Evolutionary conservation across 2,888 invertebrate genomes (phyloP).

Genomic region (Sisyra nigra): DNA sequence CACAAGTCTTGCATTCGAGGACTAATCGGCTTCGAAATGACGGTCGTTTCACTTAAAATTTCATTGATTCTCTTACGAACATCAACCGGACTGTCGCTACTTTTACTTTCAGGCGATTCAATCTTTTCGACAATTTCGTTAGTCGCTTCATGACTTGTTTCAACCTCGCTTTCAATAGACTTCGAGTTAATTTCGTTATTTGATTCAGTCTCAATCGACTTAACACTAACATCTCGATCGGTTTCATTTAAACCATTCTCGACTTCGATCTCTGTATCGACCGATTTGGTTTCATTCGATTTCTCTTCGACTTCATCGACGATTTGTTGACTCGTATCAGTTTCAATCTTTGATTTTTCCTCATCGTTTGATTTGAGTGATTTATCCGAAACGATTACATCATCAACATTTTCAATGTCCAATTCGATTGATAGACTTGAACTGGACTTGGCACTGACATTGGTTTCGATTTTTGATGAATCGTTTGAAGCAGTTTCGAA

Average conservation of each 20-base stretch:
- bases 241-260: neutral
- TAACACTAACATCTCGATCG: neutral
- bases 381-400: slow-evolving; percentile 1
- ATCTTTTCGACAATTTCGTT: too few relatives aligned
- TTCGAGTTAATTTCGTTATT: neutral
- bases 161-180: neutral
- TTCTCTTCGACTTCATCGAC: slow-evolving; percentile 1
- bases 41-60: slow-evolving; percentile 22
- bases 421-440: too few relatives aligned
- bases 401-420: slow-evolving; percentile 4
- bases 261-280: neutral
- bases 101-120: neutral
- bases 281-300: neutral
- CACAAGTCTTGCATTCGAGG: slow-evolving; percentile 24
- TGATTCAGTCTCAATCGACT: neutral
- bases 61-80: slow-evolving; percentile 24
- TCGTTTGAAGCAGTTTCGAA: slow-evolving; percentile 2
- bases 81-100: slow-evolving; percentile 12
- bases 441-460: too few relatives aligned
- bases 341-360: neutral
- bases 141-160: neutral
- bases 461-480: neutral
- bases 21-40: slow-evolving; percentile 21
- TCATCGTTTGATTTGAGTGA: neutral
- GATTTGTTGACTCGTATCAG: neutral